Conservation (phyloP, 2,797 vertebrate species). For the Sebastes diaconus region DNA sequence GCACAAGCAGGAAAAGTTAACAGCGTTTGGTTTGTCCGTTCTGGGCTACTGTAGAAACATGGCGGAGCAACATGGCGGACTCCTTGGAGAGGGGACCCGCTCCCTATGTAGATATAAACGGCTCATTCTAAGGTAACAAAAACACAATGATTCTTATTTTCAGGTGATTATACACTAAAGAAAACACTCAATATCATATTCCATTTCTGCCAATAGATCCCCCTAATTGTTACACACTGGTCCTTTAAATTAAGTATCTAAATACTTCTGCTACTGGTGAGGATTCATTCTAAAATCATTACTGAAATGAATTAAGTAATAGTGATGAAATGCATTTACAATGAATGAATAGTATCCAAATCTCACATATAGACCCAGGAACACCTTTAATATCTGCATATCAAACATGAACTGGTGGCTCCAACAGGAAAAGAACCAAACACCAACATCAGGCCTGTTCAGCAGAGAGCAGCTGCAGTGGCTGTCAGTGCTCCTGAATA, state of each 20-base stretch:
- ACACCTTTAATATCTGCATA: slow-evolving; percentile 30
- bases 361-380: slow-evolving; percentile 20
- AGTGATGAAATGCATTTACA: not conserved
- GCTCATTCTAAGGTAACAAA: not conserved
- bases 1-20: not conserved
- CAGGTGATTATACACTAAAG: too few relatives aligned
- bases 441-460: slow-evolving; percentile 11
- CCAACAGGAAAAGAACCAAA: slow-evolving; percentile 16
- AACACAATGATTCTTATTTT: not conserved
- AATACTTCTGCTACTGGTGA: not conserved
- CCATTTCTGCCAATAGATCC: too few relatives aligned
- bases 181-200: too few relatives aligned
- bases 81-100: too few relatives aligned
- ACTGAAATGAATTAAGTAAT: not conserved
- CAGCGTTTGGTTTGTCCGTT: not conserved
- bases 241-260: not conserved
- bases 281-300: not conserved
- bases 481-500: slow-evolving; percentile 19
- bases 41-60: not conserved
- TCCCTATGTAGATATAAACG: not conserved
- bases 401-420: slow-evolving; percentile 42
- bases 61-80: too few relatives aligned
- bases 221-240: too few relatives aligned
- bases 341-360: not conserved
- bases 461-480: slow-evolving; percentile 15